Evolutionary conservation across 2,113 vertebrate species (phyloP).

Genomic region (Petroica traversi): DNA sequence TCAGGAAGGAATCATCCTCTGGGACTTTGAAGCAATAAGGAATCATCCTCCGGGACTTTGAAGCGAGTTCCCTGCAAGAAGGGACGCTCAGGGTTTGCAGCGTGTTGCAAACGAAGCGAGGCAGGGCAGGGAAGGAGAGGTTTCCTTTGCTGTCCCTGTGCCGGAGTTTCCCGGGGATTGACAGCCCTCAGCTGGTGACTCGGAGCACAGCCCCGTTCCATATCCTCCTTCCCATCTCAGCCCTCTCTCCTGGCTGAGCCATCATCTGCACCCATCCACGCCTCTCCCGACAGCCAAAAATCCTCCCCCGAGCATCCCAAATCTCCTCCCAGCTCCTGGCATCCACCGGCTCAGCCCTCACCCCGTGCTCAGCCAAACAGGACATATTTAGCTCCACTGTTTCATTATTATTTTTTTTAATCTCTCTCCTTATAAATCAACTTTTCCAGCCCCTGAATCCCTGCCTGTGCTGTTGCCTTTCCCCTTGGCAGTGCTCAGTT

Average conservation of each 20-base stretch:
- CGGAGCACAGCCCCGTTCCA: not conserved
- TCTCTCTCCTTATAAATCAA: not conserved
- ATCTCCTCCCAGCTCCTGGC: not conserved
- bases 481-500: not conserved
- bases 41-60: not conserved
- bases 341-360: not conserved
- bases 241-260: not conserved
- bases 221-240: not conserved
- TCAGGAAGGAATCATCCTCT: not conserved
- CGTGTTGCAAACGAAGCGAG: rapidly evolving
- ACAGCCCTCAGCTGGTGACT: conserved; percentile 31
- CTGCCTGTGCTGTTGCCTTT: not conserved
- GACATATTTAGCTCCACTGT: not conserved
- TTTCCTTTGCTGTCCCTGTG: not conserved
- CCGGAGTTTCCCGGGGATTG: not conserved
- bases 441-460: not conserved
- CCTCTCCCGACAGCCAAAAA: not conserved
- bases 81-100: not conserved
- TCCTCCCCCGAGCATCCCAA: not conserved
- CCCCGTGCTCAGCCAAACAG: not conserved
- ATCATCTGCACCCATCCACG: not conserved
- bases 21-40: not conserved
- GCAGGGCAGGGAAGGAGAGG: not conserved
- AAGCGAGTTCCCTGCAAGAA: rapidly evolving
- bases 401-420: not conserved